Conservation (phyloP, 2,888 invertebrate species). For the Hydraecia micacea region DNA sequence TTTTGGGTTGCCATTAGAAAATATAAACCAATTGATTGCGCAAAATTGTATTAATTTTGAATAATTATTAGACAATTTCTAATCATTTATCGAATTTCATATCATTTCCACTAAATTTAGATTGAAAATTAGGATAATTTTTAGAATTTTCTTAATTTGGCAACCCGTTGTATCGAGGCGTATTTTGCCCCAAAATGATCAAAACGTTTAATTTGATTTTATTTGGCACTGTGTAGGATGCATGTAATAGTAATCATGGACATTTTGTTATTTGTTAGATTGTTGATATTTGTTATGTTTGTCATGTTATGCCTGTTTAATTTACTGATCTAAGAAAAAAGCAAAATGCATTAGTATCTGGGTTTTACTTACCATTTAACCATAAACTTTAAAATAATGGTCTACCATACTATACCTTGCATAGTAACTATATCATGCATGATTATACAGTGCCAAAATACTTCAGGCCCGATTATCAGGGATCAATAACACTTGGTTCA, state of each 20-base stretch:
- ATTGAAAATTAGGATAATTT: conserved; percentile 23
- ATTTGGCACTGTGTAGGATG: conserved; percentile 75
- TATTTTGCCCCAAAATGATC: conserved; percentile 74
- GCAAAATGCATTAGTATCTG: conserved; percentile 35
- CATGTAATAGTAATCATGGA: conserved; percentile 42
- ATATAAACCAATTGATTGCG: conserved; percentile 34
- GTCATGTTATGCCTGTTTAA: conserved; percentile 33
- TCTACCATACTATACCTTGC: conserved; percentile 43
- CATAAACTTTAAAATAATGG: conserved; percentile 18
- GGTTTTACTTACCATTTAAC: conserved; percentile 18
- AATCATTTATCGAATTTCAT: conserved; percentile 25
- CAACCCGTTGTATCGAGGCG: conserved; percentile 80
- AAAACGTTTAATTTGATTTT: conserved; percentile 68
- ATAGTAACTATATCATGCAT: conserved; percentile 60
- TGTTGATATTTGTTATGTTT: conserved; percentile 23
- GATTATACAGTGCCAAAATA: conserved; percentile 68
- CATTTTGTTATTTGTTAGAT: conserved; percentile 17
- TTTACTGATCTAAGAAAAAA: conserved; percentile 31
- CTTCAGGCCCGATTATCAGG: conserved; percentile 56
- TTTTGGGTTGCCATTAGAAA: conserved; percentile 80
- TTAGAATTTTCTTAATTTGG: conserved; percentile 66
- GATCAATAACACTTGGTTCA: conserved; percentile 44
- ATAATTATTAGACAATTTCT: conserved; percentile 35
- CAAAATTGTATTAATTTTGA: conserved; percentile 19
- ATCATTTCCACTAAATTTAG: conserved; percentile 31